These are phyloP conservation scores for Dendrolimus houi DNA, from an alignment of 2,888 invertebrate genomes.

Conservation along the genomic window DNA sequence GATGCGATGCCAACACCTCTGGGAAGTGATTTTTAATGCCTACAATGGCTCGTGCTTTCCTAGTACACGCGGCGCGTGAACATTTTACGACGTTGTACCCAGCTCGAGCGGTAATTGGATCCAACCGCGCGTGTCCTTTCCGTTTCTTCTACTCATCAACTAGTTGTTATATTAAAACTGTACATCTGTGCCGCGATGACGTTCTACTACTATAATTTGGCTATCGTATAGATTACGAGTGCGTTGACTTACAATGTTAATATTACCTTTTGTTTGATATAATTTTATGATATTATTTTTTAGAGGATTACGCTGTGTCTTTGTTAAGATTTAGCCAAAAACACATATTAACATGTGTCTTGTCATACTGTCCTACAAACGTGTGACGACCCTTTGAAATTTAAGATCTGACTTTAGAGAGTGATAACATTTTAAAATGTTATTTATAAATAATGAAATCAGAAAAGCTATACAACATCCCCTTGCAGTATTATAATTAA, in stretches of 20 bases:
- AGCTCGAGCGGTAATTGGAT: conserved; percentile 34
- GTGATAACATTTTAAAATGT: too few species aligned
- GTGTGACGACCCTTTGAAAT: too few species aligned
- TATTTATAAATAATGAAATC: too few species aligned
- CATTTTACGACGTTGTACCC: conserved; percentile 37
- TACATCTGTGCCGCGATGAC: conserved; percentile 28
- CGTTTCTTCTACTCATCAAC: conserved; percentile 32
- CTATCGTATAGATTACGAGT: not conserved
- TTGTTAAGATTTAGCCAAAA: too few species aligned
- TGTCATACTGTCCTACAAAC: too few species aligned
- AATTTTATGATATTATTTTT: too few species aligned
- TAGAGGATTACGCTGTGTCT: too few species aligned
- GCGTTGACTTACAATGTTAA: not conserved
- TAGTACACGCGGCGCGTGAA: conserved; percentile 6
- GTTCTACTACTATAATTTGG: conserved; percentile 12
- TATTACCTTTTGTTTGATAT: too few species aligned
- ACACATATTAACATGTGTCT: too few species aligned
- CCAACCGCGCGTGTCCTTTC: conserved; percentile 41
- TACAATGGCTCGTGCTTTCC: conserved; percentile 3
- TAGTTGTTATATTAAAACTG: conserved; percentile 33
- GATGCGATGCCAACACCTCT: not conserved
- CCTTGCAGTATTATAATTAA: too few species aligned
- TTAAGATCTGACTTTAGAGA: too few species aligned
- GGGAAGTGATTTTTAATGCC: not conserved
- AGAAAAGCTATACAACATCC: too few species aligned